phyloP scores from a whole-genome alignment of 2,888 invertebrate species.

The Aromia moschata region DNA sequence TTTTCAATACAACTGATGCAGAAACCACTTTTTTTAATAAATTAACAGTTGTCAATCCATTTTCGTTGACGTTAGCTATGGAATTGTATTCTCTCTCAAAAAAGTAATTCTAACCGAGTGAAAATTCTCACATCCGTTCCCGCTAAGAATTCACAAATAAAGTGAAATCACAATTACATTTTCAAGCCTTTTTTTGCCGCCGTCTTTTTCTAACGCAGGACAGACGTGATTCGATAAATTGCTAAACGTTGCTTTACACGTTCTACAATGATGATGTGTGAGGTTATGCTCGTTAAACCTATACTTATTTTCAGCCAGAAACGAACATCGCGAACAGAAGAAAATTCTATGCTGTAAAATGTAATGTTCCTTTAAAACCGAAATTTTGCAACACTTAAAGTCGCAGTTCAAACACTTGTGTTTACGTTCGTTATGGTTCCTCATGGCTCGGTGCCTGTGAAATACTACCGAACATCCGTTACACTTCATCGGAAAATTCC shows the following conservation, averaged over 20 bases:
- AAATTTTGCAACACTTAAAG: constrained; percentile 13
- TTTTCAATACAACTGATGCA: no score
- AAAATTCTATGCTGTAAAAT: constrained; percentile 17
- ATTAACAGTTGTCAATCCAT: no score
- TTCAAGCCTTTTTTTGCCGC: no score
- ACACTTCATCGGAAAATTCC: constrained; percentile 17
- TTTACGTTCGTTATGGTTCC: constrained; percentile 16
- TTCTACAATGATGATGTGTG: constrained; percentile 10
- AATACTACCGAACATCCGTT: constrained; percentile 23
- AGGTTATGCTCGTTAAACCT: constrained; percentile 23
- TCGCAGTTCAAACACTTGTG: constrained; percentile 25
- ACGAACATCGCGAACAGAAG: constrained; percentile 30
- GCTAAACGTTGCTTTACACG: constrained; percentile 8
- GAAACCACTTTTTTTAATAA: no score
- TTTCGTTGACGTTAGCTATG: no score
- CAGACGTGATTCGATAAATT: constrained; percentile 2
- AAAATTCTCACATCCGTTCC: no score
- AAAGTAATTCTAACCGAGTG: no score
- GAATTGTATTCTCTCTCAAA: no score
- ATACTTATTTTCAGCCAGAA: constrained; percentile 2
- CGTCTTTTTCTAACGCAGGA: not conserved
- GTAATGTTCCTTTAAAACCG: constrained; percentile 30
- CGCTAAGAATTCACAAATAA: no score
- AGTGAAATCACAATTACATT: no score
- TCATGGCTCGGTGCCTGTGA: constrained; percentile 3